Evolutionary conservation across 1,140 invertebrate species (phyloP), one percentile per base, ranked within the genome.

Genomic region (Pantala flavescens): DNA sequence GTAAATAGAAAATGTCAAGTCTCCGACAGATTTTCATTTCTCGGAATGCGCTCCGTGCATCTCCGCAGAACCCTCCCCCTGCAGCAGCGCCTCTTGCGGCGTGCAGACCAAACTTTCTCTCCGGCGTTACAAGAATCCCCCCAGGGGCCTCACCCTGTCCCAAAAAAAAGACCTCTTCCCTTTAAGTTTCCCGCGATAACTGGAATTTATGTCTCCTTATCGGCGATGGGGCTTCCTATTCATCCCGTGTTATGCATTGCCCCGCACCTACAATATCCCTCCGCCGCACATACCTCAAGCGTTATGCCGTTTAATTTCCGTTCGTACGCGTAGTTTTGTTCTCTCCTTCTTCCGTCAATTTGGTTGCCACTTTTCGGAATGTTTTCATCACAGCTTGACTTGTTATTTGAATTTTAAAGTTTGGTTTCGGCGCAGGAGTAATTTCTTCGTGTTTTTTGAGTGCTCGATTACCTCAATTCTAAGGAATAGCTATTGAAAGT

Each of bases 181-280:
- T 21, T 63, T 63, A 16, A 63, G 14, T 21, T 21, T 19, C 49
- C 49, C 49, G 49, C 49, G 49, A 63, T 63, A 63, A 63, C 49
- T 7, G 49, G 49, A 63, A 63, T 63, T 63, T 63, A 63, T 63
- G 49, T 21, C 49, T 63, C n/a, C 49, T 63, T 63, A 63, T 63
- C 49, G 49, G 16, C 49, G 2, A 19, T 21, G 49, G 49, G 3
- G n/a, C 49, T 63, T 63, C n/a, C 14, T 63, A 63, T 63, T 19
- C 49, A 16, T 1, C 49, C 12, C n/a, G 49, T 19, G 49, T 21
- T n/a, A 63, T 19, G 49, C 49, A 63, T 63, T 21, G 3, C n/a
- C 9, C 28, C 28, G 28, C 28, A 36, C 28, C 28, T 36, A 36
- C 28, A 36, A 36, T 36, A 36, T 36, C 3, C 28, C 28, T 63